These are phyloP conservation scores for Sebastes alutus DNA, from an alignment of 2,797 vertebrate species.

Conservation along the genomic window DNA sequence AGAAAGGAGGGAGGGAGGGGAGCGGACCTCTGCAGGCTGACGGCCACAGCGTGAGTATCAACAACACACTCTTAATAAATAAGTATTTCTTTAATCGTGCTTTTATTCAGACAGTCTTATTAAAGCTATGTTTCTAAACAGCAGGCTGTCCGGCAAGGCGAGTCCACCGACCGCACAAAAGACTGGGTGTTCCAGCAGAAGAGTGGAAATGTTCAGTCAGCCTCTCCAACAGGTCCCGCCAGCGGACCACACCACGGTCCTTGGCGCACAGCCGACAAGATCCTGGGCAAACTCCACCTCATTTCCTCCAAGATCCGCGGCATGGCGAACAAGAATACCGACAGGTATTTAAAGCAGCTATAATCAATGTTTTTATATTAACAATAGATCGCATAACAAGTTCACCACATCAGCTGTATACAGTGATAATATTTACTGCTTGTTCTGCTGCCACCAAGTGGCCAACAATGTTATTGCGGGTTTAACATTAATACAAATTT, in stretches of 20 bases:
- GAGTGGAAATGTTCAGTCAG: slow-evolving; percentile 67
- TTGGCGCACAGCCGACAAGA: slow-evolving; percentile 78
- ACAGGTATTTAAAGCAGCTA: slow-evolving; percentile 75
- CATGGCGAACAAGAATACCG: slow-evolving; percentile 81
- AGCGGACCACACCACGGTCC: slow-evolving; percentile 60
- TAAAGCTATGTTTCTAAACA: not conserved
- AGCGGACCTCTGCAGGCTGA: slow-evolving; percentile 52
- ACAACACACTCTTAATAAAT: not conserved
- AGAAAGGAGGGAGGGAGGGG: slow-evolving; percentile 21
- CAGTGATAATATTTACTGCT: rapidly evolving
- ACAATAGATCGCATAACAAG: not conserved
- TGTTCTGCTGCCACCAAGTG: not conserved
- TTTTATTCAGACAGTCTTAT: not conserved
- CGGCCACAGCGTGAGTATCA: slow-evolving; percentile 56
- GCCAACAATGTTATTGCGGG: not conserved
- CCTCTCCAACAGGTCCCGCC: slow-evolving; percentile 54
- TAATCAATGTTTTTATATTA: not conserved
- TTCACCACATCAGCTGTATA: too few species aligned
- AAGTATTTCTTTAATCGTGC: not conserved
- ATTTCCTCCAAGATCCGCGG: slow-evolving; percentile 84
- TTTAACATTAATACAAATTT: not conserved
- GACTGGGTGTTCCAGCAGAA: slow-evolving; percentile 90
- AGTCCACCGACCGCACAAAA: slow-evolving; percentile 82
- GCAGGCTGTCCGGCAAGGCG: slow-evolving; percentile 21
- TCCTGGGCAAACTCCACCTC: slow-evolving; percentile 85